Conservation (phyloP, 2,113 vertebrate species). For the Pogona vitticeps region DNA sequence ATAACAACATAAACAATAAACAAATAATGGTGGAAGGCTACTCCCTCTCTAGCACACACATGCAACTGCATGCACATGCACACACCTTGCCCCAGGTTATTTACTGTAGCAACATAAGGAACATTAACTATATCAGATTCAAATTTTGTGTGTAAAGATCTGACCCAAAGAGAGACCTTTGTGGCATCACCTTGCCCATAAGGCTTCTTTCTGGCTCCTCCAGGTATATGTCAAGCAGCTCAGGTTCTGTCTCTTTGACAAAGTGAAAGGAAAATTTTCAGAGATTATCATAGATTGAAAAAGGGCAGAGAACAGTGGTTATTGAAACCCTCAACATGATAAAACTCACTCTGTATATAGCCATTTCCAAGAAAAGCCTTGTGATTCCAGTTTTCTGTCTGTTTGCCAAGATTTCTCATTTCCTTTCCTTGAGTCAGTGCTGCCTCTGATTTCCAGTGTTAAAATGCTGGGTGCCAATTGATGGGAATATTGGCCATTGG, state of each 20-base stretch:
- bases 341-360: not conserved
- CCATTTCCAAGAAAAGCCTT: not conserved
- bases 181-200: not conserved
- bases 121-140: not conserved
- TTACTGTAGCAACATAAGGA: constrained; percentile 42
- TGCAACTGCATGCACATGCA: not conserved
- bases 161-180: not conserved
- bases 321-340: not conserved
- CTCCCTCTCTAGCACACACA: too few species aligned
- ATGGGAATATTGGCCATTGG: not conserved
- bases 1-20: too few species aligned
- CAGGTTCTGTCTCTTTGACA: too few species aligned
- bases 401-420: not conserved
- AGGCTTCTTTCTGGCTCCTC: too few species aligned
- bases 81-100: not conserved
- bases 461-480: not conserved
- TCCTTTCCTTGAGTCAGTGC: not conserved
- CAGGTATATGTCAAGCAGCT: too few species aligned
- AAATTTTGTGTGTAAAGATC: not conserved
- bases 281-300: not conserved
- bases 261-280: too few species aligned
- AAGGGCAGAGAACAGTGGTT: not conserved
- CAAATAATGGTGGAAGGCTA: not conserved
- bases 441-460: not conserved
- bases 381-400: not conserved